Evolutionary conservation across 2,888 invertebrate species (phyloP), one percentile per base, ranked within the genome.

Genomic region (Oxyscelio sp.): DNA sequence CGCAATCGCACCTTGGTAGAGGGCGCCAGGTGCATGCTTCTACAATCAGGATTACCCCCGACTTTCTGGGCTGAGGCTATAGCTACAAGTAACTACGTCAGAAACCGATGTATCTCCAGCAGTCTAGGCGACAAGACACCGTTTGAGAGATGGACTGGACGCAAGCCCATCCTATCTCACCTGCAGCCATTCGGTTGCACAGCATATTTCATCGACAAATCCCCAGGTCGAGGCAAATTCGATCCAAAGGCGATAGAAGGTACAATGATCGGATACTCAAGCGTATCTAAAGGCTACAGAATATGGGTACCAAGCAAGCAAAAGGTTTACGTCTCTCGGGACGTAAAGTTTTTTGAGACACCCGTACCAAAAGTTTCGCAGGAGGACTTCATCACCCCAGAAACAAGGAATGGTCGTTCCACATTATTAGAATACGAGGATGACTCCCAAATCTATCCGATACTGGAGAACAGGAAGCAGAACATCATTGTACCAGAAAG

Each of bases 101-200:
- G 15, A 15, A 22, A 22, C 21, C 21, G 21, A 1, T 50, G 11
- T 21, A 22, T 50, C 17, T 40, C 89, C 82, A 19, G 54, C 66
- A 21, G 13, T 2, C 6, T 68, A n/a, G 13, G 40, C 21, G 19
- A 13, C 2, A 22, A 22, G n/a, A 50, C 19, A 21, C 13, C 21
- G 9, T 2, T 11, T 21, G 48, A 50, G 9, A 21, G 6, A 5
- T 21, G 2, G 11, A 13, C 21, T 21, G 22, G 40, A 15, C n/a
- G 6, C 2, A 40, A 6, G 6, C 40, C n/a, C 1, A 15, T 15
- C 40, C 15, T 40, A 5, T 24, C 17, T 15, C 83, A 90, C 27
- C 19, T 90, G 3, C 59, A 77, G 24, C 56, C 83, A 13, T 91
- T 91, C 78, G 90, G 89, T 27, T 58, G 66, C 24, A 68, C 77